Conservation (phyloP, 2,113 vertebrate genomes). For the Grammomys dolichurus region DNA sequence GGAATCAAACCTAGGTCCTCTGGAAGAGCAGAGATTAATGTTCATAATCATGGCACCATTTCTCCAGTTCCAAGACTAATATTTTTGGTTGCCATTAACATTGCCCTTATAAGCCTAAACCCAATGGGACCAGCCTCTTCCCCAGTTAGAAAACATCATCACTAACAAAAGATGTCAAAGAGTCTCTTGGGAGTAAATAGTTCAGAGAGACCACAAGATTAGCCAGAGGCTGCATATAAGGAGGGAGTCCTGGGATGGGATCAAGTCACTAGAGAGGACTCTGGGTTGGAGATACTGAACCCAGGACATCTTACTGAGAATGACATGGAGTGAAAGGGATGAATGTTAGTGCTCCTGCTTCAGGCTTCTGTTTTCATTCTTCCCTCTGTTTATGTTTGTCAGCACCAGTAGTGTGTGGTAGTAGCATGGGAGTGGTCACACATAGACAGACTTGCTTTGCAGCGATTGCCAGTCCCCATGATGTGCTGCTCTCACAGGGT, state of each 20-base stretch:
- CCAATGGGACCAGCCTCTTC: slow-evolving; percentile 44
- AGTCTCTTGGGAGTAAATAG: not conserved
- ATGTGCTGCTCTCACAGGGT: not conserved
- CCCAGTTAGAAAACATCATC: slow-evolving; percentile 55
- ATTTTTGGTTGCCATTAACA: slow-evolving; percentile 72
- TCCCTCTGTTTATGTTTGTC: not conserved
- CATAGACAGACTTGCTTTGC: not conserved
- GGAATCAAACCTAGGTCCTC: too few relatives aligned
- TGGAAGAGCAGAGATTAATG: not conserved
- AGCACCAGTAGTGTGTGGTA: too few relatives aligned
- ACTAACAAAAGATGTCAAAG: not conserved
- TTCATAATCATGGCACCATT: not conserved
- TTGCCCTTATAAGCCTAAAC: slow-evolving; percentile 70
- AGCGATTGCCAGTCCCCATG: not conserved
- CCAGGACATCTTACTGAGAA: not conserved
- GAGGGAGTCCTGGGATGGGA: not conserved
- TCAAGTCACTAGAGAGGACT: not conserved
- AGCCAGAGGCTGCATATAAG: not conserved
- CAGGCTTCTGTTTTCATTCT: not conserved
- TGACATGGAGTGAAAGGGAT: not conserved
- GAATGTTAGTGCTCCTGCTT: not conserved
- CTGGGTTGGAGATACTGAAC: not conserved
- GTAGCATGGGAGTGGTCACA: not conserved
- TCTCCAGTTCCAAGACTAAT: not conserved
- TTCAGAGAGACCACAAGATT: not conserved